Evolutionary conservation across 2,888 invertebrate species (phyloP), one percentile per base, ranked within the genome.

Genomic region (Macropis europaea): DNA sequence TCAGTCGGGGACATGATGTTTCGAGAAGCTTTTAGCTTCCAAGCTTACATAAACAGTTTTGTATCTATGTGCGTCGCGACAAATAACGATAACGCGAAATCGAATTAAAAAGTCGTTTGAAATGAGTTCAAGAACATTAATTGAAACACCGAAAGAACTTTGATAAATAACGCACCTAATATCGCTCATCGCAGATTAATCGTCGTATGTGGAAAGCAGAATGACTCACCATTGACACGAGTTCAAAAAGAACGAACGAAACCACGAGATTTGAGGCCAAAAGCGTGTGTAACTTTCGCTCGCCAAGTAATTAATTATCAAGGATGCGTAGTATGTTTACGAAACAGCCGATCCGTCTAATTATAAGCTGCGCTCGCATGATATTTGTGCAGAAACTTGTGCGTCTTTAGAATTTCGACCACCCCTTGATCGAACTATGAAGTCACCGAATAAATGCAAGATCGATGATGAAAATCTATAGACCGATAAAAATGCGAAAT

Each of bases 281-380:
- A 60, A 54, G 13, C 36, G 42, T 43, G 6, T 48, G 69, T 32
- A 38, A 48, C 34, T 60, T 48, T 60, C 45, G 48, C 42, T 54
- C 42, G 61, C 64, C 69, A 60, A 68, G 47, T 24, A 75, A 53
- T 71, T 76, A 71, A 71, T 75, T 76, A 76, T 53, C 53, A 60
- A 63, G 52, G 45, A 61, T 70, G 40, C 53, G 70, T 56, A 57
- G 45, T 9, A 52, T 69, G 63, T 75, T 66, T 76, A 76, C 66
- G 61, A 66, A 64, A 62, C 28, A 48, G 62, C 22, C 36, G 9
- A 24, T 9, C 38, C 19, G 57, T 64, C 57, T 64, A 76, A 71
- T 52, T 76, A 54, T 69, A 60, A 68, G 26, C 54, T 13, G 61
- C 60, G 30, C 50, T 70, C 48, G 43, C 13, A 40, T 36, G 36